Evolutionary conservation across 2,888 invertebrate species (phyloP).

Genomic region (Maniola hyperantus): DNA sequence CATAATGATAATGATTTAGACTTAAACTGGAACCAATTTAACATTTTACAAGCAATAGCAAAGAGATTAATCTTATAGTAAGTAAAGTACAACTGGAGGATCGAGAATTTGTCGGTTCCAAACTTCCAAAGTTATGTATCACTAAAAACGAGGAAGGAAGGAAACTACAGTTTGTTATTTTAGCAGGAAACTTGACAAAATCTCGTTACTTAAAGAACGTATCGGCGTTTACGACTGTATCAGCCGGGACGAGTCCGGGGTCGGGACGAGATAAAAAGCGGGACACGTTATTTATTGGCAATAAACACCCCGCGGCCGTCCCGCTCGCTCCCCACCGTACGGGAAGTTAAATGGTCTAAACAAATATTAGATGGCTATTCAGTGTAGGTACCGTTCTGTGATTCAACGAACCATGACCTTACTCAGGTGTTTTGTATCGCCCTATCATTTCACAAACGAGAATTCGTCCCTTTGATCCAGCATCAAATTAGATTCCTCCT

Average conservation of each 20-base stretch:
- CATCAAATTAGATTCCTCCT: too few species aligned
- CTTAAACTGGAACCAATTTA: background rate
- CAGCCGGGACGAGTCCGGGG: constrained; percentile 11
- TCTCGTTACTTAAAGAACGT: constrained; percentile 26
- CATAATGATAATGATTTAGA: too few species aligned
- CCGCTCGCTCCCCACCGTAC: constrained; percentile 3
- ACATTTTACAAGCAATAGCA: too few species aligned
- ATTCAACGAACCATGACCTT: background rate
- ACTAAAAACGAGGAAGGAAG: background rate
- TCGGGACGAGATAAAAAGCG: constrained; percentile 32
- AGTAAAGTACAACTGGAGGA: background rate
- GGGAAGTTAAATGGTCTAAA: constrained; percentile 18
- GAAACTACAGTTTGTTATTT: constrained; percentile 8
- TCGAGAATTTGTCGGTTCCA: background rate
- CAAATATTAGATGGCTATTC: constrained; percentile 18
- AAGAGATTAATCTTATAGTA: background rate
- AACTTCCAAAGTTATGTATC: background rate
- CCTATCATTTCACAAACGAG: background rate
- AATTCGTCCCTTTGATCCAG: too few species aligned
- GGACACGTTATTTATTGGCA: constrained; percentile 36
- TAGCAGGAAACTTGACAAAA: constrained; percentile 14
- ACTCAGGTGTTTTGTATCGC: background rate
- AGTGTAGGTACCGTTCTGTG: background rate
- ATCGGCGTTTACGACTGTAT: constrained; percentile 22
- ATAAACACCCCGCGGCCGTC: constrained; percentile 33